phyloP scores from a whole-genome alignment of 2,113 vertebrate genomes.

The Arothron firmamentum region DNA sequence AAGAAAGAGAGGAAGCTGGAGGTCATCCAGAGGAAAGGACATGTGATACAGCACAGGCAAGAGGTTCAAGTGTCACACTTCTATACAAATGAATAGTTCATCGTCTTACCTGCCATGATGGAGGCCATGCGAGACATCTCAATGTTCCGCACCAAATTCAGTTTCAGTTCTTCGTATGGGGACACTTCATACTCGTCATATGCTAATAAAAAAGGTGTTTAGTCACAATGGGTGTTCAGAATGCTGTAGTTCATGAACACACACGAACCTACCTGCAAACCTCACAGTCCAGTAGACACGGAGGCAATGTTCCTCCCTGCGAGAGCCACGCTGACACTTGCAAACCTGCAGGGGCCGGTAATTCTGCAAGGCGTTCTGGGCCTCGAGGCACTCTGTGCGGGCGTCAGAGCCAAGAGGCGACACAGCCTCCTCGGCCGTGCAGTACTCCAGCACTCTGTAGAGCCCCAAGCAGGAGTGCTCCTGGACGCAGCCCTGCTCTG shows the following conservation, averaged over 20 bases:
- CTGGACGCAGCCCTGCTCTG: constrained; percentile 77
- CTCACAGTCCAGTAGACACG: constrained; percentile 86
- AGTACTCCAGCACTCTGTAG: constrained; percentile 80
- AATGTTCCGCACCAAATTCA: constrained; percentile 79
- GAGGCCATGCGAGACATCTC: constrained; percentile 80
- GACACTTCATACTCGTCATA: constrained; percentile 83
- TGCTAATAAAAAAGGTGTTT: constrained; percentile 61
- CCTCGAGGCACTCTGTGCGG: constrained; percentile 77
- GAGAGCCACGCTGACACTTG: constrained; percentile 85
- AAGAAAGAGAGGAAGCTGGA: constrained; percentile 60
- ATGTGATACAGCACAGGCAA: not conserved
- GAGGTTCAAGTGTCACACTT: not conserved
- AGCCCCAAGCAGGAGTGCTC: constrained; percentile 76
- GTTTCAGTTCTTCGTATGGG: constrained; percentile 82
- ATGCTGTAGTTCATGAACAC: not conserved
- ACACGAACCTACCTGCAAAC: constrained; percentile 72
- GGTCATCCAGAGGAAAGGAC: not conserved
- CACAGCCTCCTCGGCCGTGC: constrained; percentile 69
- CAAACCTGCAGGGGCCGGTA: constrained; percentile 81
- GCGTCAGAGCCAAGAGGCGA: constrained; percentile 59
- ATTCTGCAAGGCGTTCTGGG: constrained; percentile 75
- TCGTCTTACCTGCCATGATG: constrained; percentile 77
- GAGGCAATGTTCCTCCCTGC: constrained; percentile 83
- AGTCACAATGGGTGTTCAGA: not conserved
- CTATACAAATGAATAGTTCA: not conserved